Evolutionary conservation across 1,140 invertebrate species (phyloP).

Genomic region (Dreissena rostriformis): DNA sequence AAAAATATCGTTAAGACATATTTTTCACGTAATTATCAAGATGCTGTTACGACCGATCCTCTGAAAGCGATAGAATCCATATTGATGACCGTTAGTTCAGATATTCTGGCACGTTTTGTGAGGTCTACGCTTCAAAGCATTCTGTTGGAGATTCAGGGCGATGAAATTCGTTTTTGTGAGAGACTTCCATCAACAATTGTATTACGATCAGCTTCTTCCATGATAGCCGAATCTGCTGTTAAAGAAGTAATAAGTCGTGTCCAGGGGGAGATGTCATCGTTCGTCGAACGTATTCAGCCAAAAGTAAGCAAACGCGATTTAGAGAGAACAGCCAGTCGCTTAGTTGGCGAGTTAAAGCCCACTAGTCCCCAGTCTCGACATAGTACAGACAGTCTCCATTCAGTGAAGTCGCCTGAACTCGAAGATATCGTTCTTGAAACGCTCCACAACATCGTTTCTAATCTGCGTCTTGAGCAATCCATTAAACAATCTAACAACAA

Average conservation of each 20-base stretch:
- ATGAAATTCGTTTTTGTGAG: neutral
- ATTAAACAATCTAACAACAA: slow-evolving; percentile 15
- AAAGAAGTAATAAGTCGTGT: slow-evolving; percentile 40
- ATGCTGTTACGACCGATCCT: slow-evolving; percentile 38
- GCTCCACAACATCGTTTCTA: slow-evolving; percentile 51
- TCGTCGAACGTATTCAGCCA: slow-evolving; percentile 30
- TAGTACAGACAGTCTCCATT: slow-evolving; percentile 1
- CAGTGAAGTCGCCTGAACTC: slow-evolving; percentile 34
- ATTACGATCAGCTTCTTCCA: slow-evolving; percentile 45
- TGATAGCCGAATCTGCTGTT: slow-evolving; percentile 49
- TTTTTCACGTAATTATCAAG: neutral
- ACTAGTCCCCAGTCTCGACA: too few relatives aligned
- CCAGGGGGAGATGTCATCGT: slow-evolving; percentile 21
- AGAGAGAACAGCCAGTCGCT: slow-evolving; percentile 51
- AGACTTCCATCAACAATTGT: slow-evolving; percentile 32
- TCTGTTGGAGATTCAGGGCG: slow-evolving; percentile 34
- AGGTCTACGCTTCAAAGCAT: slow-evolving; percentile 49
- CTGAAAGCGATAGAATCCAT: slow-evolving; percentile 44
- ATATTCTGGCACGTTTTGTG: slow-evolving; percentile 51
- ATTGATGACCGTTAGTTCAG: slow-evolving; percentile 42
- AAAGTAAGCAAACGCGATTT: slow-evolving; percentile 38
- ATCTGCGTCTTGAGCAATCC: slow-evolving; percentile 47
- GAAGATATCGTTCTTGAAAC: slow-evolving; percentile 54
- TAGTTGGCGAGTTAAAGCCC: slow-evolving; percentile 4
- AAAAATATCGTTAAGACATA: slow-evolving; percentile 45